These are phyloP conservation scores for Gavia stellata DNA, from an alignment of 2,113 vertebrate species.

Conservation along the genomic window DNA sequence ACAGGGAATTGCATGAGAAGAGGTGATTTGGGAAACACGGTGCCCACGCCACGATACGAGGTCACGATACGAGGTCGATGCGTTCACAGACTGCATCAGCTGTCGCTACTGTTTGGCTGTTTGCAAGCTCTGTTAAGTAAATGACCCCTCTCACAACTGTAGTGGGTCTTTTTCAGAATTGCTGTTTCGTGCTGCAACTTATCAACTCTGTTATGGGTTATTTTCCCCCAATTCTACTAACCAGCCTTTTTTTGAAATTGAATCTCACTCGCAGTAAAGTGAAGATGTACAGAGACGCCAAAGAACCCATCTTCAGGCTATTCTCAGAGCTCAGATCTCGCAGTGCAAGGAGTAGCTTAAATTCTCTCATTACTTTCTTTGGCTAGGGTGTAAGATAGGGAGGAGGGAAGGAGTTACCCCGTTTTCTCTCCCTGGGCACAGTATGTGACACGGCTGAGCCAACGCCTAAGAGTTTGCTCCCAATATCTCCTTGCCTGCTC, in stretches of 20 bases:
- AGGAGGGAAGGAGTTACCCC: neutral
- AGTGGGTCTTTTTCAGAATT: neutral
- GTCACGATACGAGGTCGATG: accelerated
- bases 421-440: neutral
- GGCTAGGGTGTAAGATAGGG: accelerated
- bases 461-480: neutral
- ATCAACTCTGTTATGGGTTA: neutral
- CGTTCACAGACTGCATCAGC: accelerated
- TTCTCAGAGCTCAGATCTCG: neutral
- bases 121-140: neutral
- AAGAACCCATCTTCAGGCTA: neutral
- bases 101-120: accelerated
- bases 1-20: neutral
- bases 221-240: neutral
- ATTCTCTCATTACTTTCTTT: neutral
- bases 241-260: neutral
- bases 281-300: neutral
- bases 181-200: neutral
- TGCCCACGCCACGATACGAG: accelerated
- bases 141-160: accelerated
- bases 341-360: neutral
- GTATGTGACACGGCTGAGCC: neutral
- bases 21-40: accelerated
- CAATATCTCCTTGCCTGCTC: neutral
- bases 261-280: neutral